These are phyloP conservation scores for Clepsis dumicolana DNA, from an alignment of 2,888 invertebrate species.

Conservation along the genomic window DNA sequence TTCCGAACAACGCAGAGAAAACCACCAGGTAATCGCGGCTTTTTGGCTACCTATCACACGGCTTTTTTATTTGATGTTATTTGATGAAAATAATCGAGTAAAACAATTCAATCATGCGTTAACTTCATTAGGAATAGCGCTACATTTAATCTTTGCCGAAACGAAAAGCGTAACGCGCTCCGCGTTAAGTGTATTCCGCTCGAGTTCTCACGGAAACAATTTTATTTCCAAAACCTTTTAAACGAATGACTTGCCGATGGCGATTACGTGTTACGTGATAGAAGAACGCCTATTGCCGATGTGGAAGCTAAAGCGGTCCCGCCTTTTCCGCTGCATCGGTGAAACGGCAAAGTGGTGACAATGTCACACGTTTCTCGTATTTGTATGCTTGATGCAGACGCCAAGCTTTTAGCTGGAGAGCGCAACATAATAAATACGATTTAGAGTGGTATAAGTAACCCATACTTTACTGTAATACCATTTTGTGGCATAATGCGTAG, in stretches of 20 bases:
- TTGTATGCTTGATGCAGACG: constrained; percentile 60
- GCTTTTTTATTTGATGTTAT: too few species aligned
- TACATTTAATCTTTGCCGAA: constrained; percentile 35
- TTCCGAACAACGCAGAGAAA: too few species aligned
- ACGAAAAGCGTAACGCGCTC: constrained; percentile 36
- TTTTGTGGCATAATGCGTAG: not conserved
- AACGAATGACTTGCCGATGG: constrained; percentile 52
- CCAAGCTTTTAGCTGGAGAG: constrained; percentile 61
- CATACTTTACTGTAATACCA: not conserved
- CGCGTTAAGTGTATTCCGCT: constrained; percentile 33
- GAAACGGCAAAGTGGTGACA: constrained; percentile 19
- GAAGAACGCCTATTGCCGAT: constrained; percentile 44
- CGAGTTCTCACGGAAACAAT: constrained; percentile 46
- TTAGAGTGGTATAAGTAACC: constrained; percentile 19
- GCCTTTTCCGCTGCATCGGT: constrained; percentile 23
- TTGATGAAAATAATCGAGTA: not conserved
- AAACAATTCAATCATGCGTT: constrained; percentile 9
- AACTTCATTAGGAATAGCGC: constrained; percentile 24
- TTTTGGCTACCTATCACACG: too few species aligned
- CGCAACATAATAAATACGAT: constrained; percentile 33
- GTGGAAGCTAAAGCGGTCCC: constrained; percentile 11
- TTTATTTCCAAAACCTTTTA: constrained; percentile 60
- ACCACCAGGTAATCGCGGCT: too few species aligned
- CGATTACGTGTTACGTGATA: constrained; percentile 54
- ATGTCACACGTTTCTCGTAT: constrained; percentile 45